These are phyloP conservation scores for Spheniscus humboldti DNA, from an alignment of 2,797 vertebrate species.

Conservation along the genomic window DNA sequence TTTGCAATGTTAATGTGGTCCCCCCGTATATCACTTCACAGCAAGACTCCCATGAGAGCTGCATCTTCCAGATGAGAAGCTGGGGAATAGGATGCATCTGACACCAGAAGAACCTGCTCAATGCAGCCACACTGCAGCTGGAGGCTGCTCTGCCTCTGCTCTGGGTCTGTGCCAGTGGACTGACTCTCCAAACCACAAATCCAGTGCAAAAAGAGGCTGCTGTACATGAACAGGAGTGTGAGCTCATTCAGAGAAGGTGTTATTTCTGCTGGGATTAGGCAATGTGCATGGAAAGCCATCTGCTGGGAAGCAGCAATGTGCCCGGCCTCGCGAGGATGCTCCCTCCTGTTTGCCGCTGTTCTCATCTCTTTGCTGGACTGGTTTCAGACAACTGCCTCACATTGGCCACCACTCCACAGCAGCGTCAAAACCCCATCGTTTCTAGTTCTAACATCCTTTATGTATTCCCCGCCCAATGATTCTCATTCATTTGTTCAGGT, in stretches of 20 bases:
- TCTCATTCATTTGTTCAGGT: background rate
- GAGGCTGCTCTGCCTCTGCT: background rate
- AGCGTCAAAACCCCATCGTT: background rate
- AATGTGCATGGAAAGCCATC: constrained; percentile 70
- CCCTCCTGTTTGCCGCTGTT: background rate
- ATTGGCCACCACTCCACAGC: background rate
- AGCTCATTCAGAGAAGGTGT: background rate
- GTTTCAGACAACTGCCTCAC: background rate
- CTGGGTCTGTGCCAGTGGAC: background rate
- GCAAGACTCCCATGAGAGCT: background rate
- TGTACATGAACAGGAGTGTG: background rate
- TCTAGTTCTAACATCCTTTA: background rate
- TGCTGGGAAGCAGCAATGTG: constrained; percentile 17
- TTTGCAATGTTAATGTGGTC: background rate
- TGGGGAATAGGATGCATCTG: background rate
- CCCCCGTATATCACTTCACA: background rate
- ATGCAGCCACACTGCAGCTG: background rate
- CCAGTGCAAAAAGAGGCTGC: background rate
- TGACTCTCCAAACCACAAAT: background rate
- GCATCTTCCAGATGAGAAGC: background rate
- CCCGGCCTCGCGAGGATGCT: background rate
- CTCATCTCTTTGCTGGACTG: background rate
- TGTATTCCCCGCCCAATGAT: background rate
- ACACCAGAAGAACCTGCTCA: background rate
- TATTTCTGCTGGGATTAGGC: constrained; percentile 72